Evolutionary conservation across 1,140 invertebrate genomes (phyloP), one percentile per base, ranked within the genome.

Genomic region (Drosophila seguyi): DNA sequence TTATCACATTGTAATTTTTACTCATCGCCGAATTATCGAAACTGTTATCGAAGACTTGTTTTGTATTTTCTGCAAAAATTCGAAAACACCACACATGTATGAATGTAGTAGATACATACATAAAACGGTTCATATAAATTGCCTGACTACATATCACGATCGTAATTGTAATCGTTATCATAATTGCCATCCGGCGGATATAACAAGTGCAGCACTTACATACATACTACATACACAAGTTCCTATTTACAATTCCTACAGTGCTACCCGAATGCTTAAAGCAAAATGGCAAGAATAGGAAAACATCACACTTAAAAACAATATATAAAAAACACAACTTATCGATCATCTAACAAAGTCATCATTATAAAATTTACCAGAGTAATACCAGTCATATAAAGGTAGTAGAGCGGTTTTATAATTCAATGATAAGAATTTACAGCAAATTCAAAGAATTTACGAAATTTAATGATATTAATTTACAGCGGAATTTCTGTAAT

Each of bases 181-280:
- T 45, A 65, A 63, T 69, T 63, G 45, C 39, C 69, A 60, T 73
- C 69, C 69, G 69, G 44, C 69, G 69, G 69, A 73, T 52, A 69
- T 60, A 72, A 48, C 57, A 55, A 61, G 56, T 67, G 65, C 65
- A 48, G 48, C 22, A 39, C 10, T 42, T 62, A 39, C 58, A 13
- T 22, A 29, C 31, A 25, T n/a, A n/a, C n/a, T n/a, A n/a, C n/a
- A n/a, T n/a, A n/a, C 42, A 25, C 42, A 38, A 48, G 16, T 22
- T 34, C 4, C 31, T 18, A 27, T 53, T 29, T 39, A n/a, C 34
- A n/a, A n/a, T n/a, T n/a, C n/a, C n/a, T n/a, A n/a, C n/a, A n/a
- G n/a, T n/a, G n/a, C n/a, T n/a, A n/a, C n/a, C n/a, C n/a, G n/a
- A n/a, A n/a, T n/a, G n/a, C n/a, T 31, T 8, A 38, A 6, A 6